Evolutionary conservation across 1,140 invertebrate species (phyloP), one percentile per base, ranked within the genome.

Genomic region (Argopecten irradians): DNA sequence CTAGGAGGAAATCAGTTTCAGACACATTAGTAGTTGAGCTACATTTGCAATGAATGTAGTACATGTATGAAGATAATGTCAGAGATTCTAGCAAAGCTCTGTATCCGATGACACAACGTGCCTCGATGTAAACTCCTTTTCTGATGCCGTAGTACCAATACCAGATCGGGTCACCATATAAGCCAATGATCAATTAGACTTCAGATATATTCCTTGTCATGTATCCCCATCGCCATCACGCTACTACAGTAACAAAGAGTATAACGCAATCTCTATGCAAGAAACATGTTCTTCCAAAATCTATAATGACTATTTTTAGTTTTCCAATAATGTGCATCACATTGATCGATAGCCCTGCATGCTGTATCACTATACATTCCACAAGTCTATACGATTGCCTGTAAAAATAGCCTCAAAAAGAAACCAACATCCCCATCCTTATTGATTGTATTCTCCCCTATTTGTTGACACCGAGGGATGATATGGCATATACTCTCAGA

Each of bases 221-320:
- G n/a, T 71, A 71, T 71, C 28, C n/a, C 22, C 55, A 28, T 28
- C 16, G 55, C n/a, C 2, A n/a, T 22, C 55, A 71, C 55, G 55
- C 55, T 71, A 71, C 5, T 71, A 71, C 55, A 28, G 55, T 71
- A 28, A 71, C 55, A 71, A 71, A n/a, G 55, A 28, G 28, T 71
- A 71, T 71, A 71, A 71, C 55, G 28, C 55, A 71, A 71, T 71
- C 14, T 28, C n/a, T n/a, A 71, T 28, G 28, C 55, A 71, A 71
- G 55, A 71, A 71, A 71, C 55, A 71, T 71, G 55, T 71, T 71
- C 55, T 71, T 71, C 55, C 55, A 71, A 71, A 71, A 71, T 71
- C 55, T 28, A 71, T 71, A 71, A 71, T 71, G 55, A 71, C 55
- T 71, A 71, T 71, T 16, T 71, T 71, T 71, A 71, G 55, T 28